Evolutionary conservation across 2,113 vertebrate species (phyloP).

Genomic region (Oenanthe melanoleuca): DNA sequence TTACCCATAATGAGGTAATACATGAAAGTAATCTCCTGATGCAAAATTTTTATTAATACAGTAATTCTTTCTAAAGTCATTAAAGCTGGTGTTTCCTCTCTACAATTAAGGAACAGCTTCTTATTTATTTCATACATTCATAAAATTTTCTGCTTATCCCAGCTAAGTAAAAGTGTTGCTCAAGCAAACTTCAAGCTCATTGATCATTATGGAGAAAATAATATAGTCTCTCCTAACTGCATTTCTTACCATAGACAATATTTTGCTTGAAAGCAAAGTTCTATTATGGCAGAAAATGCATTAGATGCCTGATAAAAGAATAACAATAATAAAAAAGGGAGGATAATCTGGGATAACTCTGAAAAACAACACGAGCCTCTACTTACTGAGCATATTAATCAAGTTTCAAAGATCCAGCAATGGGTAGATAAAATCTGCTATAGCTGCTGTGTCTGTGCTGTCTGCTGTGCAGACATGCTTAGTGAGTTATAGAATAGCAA

Average conservation of each 20-base stretch:
- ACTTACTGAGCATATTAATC: not conserved
- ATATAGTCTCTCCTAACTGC: not conserved
- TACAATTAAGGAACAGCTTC: slow-evolving; percentile 1
- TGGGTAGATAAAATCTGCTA: not conserved
- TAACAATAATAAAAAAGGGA: not conserved
- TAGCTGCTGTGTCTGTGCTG: not conserved
- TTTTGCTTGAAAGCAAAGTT: not conserved
- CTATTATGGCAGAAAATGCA: not conserved
- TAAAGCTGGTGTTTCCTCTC: not conserved
- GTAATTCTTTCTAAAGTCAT: slow-evolving; percentile 26
- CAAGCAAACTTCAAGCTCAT: not conserved
- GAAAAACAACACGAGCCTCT: not conserved
- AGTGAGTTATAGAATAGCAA: not conserved
- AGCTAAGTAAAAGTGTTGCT: not conserved
- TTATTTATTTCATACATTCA: not conserved
- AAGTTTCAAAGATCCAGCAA: not conserved
- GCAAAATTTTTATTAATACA: slow-evolving; percentile 35
- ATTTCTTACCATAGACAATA: not conserved
- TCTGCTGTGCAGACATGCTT: not conserved
- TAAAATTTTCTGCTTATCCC: slow-evolving; percentile 5
- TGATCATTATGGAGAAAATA: not conserved
- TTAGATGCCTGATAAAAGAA: not conserved
- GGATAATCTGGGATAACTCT: not conserved
- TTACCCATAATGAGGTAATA: not conserved
- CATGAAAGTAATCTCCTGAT: not conserved